phyloP scores from a whole-genome alignment of 2,113 vertebrate genomes.

The Prionailurus bengalensis region DNA sequence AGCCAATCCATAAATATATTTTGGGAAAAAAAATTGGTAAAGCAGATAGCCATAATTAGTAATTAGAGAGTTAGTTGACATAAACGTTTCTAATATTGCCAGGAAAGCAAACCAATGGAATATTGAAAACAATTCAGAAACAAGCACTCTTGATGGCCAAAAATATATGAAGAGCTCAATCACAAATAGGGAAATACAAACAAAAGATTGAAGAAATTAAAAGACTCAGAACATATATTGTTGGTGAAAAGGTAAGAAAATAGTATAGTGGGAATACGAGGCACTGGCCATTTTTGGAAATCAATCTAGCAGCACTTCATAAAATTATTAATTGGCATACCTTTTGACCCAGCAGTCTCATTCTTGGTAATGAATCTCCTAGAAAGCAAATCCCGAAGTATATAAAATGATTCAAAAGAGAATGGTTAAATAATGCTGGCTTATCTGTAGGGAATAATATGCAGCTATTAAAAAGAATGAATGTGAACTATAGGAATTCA shows the following conservation, averaged over 20 bases:
- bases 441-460: constrained; percentile 38
- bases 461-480: constrained; percentile 50
- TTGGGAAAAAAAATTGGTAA: not conserved
- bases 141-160: not conserved
- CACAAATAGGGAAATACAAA: not conserved
- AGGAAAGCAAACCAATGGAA: constrained; percentile 27
- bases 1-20: not conserved
- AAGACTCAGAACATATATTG: not conserved
- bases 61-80: no score
- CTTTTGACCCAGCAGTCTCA: not conserved
- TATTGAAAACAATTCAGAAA: not conserved
- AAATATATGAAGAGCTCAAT: not conserved
- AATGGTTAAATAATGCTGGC: constrained; percentile 33
- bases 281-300: not conserved
- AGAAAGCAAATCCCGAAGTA: constrained; percentile 38
- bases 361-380: constrained; percentile 41
- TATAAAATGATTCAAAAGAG: constrained; percentile 42
- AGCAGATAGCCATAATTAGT: not conserved
- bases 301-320: not conserved
- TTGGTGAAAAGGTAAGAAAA: not conserved
- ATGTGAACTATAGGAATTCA: not conserved
- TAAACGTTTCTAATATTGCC: not conserved
- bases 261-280: not conserved
- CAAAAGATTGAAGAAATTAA: not conserved
- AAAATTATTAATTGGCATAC: constrained; percentile 40